Evolutionary conservation across 1,140 invertebrate genomes (phyloP).

Genomic region (Hyphantria cunea): DNA sequence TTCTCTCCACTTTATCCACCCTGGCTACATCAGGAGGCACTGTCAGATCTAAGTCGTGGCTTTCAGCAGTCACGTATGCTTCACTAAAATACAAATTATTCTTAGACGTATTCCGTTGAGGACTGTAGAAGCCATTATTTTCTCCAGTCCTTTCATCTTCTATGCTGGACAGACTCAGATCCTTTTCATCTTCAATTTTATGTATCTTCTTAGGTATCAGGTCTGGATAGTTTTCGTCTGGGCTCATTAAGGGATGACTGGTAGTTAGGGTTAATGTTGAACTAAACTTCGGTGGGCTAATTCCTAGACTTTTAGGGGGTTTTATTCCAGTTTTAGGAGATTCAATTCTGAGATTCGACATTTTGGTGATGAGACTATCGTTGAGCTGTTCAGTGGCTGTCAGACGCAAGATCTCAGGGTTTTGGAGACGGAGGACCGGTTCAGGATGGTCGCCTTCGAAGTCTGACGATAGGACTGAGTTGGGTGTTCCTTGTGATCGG

Average conservation of each 20-base stretch:
- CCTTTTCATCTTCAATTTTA: conserved; percentile 61
- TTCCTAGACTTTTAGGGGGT: conserved; percentile 49
- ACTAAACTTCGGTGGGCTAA: conserved; percentile 59
- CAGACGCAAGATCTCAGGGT: conserved; percentile 39
- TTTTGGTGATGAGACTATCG: conserved; percentile 54
- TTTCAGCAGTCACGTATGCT: conserved; percentile 58
- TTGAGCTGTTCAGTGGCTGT: conserved; percentile 40
- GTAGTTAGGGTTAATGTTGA: conserved; percentile 62
- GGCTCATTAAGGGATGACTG: conserved; percentile 69
- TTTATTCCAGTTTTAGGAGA: conserved; percentile 38
- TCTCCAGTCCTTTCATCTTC: conserved; percentile 55
- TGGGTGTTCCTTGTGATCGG: conserved; percentile 58
- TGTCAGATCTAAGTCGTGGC: conserved; percentile 50
- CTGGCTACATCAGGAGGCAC: conserved; percentile 52
- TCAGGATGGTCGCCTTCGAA: conserved; percentile 46
- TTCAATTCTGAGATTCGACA: conserved; percentile 52
- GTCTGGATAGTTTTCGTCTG: conserved; percentile 68
- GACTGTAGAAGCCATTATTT: conserved; percentile 59
- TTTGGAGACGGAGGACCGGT: conserved; percentile 47
- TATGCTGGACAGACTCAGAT: conserved; percentile 64
- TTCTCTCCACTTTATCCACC: conserved; percentile 43
- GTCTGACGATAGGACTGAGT: conserved; percentile 55
- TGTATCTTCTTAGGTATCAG: conserved; percentile 58
- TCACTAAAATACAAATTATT: conserved; percentile 70
- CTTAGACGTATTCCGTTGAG: conserved; percentile 66